Percentiles rank a stretch among this genome's conserved stretches.
Conservation (phyloP, 2,888 invertebrate genomes). For the Torymus auratus region DNA sequence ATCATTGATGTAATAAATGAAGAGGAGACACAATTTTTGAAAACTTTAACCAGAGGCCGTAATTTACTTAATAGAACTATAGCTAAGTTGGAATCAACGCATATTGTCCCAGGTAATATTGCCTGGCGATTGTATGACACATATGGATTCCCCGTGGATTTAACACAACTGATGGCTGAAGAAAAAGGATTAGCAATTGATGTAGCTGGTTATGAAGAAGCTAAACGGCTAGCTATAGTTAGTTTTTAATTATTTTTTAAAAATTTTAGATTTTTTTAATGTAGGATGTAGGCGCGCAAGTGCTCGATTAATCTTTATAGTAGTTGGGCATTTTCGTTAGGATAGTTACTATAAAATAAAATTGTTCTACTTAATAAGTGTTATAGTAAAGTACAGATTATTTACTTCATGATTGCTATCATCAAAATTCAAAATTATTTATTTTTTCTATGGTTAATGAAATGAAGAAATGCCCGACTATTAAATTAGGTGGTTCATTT, state of each 20-base stretch:
- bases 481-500: too few relatives aligned
- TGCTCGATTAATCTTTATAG: too few relatives aligned
- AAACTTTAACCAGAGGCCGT: conserved; percentile 93
- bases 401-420: too few relatives aligned
- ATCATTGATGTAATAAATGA: conserved; percentile 97
- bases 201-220: conserved; percentile 92
- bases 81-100: conserved; percentile 84
- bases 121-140: conserved; percentile 99
- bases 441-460: too few relatives aligned
- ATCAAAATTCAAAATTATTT: too few relatives aligned
- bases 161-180: conserved; percentile 98
- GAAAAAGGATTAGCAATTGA: conserved; percentile 94
- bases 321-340: too few relatives aligned
- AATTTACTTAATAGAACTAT: conserved; percentile 94
- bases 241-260: conserved; percentile 16
- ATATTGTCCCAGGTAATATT: conserved; percentile 93
- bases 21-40: conserved; percentile 98
- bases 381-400: too few relatives aligned
- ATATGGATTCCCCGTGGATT: conserved; percentile 98
- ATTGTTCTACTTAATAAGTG: too few relatives aligned
- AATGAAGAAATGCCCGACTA: too few relatives aligned
- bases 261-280: too few relatives aligned
- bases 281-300: too few relatives aligned
- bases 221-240: conserved; percentile 91
- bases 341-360: too few relatives aligned